These are phyloP conservation scores for Atherinomorus stipes DNA, from an alignment of 2,113 vertebrate genomes.

Conservation along the genomic window DNA sequence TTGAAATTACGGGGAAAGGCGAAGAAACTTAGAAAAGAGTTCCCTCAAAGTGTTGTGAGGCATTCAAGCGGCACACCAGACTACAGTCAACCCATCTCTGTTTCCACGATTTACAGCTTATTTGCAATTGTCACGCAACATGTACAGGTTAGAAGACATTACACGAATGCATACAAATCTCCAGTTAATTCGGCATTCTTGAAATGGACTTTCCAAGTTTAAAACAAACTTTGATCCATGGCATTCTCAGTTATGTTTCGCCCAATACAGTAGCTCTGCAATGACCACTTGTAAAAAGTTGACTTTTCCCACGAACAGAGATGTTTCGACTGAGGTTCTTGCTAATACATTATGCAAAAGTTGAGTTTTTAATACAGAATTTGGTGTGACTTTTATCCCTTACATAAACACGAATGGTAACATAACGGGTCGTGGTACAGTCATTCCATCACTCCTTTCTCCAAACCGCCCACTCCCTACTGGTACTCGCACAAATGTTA, in stretches of 20 bases:
- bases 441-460: conserved; percentile 46
- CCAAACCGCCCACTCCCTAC: conserved; percentile 39
- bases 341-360: rapidly evolving
- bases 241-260: background rate
- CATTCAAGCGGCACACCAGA: background rate
- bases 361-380: background rate
- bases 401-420: background rate
- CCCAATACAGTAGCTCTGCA: too few species aligned
- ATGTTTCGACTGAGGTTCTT: background rate
- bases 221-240: background rate
- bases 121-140: background rate
- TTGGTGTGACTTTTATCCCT: background rate
- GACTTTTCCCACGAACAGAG: background rate
- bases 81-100: background rate
- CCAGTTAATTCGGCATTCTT: background rate
- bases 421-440: conserved; percentile 15
- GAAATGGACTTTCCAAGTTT: background rate
- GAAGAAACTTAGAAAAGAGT: background rate
- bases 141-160: rapidly evolving
- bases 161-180: rapidly evolving
- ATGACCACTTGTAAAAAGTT: conserved; percentile 28
- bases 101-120: background rate
- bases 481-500: background rate
- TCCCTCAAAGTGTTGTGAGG: background rate
- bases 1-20: background rate